Evolutionary conservation across 2,888 invertebrate species (phyloP), one percentile per base, ranked within the genome.

Genomic region (Blomia tropicalis): DNA sequence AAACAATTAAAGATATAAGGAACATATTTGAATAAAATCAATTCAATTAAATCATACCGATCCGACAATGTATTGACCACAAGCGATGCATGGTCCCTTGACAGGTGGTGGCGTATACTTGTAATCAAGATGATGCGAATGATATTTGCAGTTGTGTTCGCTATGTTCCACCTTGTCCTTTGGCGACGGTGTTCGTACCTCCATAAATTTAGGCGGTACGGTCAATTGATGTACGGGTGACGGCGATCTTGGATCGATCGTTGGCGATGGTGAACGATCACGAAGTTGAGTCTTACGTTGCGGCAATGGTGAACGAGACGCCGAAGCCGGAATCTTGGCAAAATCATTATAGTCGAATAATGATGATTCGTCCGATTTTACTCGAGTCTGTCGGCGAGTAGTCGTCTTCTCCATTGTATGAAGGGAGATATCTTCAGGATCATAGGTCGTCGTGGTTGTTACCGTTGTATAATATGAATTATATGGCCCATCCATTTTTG

Each of bases 111-210:
- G 61, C 22, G 54, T 54, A 25, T 61, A 61, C 30, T 61, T 53
- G 25, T 61, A 53, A 31, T 61, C 61, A 41, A 61, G 30, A 31
- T 61, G 61, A 43, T 61, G 61, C 4, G 32, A 31, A 43, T 61
- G 61, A 31, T 61, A 61, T 31, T 61, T 61, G 54, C 61, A 61
- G 54, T 56, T 22, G 25, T 61, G 61, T 19, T 60, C 60, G 29
- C 2, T 19, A 25, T 54, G 54, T 54, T 58, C 61, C n/a, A 54
- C 32, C 5, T 36, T 36, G 19, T 27, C 36, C 27, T 56, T 54
- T 19, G 61, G 61, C 19, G 60, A 61, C 29, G 54, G 54, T 29
- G 56, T 56, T n/a, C 36, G 32, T 14, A 29, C 19, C 44, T 61
- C 56, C 14, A 53, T 53, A 19, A 30, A 47, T 22, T 61, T 61